A percentile compares a stretch with the other conserved stretches of the same genome.
These are phyloP conservation scores for Cyphomyrmex costatus DNA, from an alignment of 1,140 invertebrate species.

Conservation along the genomic window DNA sequence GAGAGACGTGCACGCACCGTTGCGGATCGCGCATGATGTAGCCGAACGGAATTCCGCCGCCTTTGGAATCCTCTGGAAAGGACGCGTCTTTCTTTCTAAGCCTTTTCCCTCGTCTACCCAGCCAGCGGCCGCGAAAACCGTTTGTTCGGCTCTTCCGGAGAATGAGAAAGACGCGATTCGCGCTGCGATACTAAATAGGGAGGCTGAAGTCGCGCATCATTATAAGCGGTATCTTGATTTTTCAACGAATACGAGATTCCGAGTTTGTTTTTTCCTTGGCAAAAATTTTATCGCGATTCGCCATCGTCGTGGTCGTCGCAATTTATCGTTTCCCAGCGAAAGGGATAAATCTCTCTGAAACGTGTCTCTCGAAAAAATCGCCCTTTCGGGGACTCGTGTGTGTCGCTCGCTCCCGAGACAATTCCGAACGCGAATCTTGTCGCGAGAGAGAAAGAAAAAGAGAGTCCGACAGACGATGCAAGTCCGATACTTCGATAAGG, in stretches of 20 bases:
- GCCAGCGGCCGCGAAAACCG: not conserved
- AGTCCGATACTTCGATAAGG: conserved; percentile 38
- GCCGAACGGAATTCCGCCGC: conserved; percentile 73
- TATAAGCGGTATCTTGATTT: not conserved
- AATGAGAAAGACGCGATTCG: not conserved
- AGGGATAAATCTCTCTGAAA: not conserved
- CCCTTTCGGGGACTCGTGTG: not conserved
- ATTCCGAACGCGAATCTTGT: conserved; percentile 16
- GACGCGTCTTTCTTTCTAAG: conserved; percentile 45
- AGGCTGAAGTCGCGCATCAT: not conserved
- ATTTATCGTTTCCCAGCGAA: not conserved
- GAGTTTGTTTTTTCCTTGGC: no score
- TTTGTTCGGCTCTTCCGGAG: not conserved
- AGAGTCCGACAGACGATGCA: not conserved
- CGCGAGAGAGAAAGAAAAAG: not conserved
- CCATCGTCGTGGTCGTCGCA: not conserved
- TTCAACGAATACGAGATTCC: not conserved
- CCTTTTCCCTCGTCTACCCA: not conserved
- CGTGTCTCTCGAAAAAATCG: not conserved
- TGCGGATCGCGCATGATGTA: conserved; percentile 68
- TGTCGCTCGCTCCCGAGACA: not conserved
- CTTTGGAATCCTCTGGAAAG: conserved; percentile 60
- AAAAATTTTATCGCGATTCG: not conserved
- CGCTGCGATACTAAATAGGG: not conserved
- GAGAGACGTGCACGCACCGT: conserved; percentile 52